Conservation (phyloP, 2,113 vertebrate genomes). For the Pyxicephalus adspersus region DNA sequence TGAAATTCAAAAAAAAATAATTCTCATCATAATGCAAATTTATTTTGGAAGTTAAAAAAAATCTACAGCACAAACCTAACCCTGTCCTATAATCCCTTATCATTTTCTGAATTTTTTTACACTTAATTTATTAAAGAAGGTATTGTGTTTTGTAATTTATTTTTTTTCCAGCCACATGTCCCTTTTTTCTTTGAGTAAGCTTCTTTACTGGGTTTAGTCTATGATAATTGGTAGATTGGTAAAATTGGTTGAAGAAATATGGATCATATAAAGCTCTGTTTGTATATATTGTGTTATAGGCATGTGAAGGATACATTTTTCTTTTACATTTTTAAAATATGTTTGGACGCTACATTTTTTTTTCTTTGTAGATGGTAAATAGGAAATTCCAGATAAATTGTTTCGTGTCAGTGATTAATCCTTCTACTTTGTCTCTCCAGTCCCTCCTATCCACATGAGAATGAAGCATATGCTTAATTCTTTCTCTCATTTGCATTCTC, state of each 20-base stretch:
- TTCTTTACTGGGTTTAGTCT: conserved; percentile 43
- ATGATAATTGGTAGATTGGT: conserved; percentile 3
- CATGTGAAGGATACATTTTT: conserved; percentile 39
- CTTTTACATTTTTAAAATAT: conserved; percentile 36
- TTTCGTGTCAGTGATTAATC: conserved; percentile 49
- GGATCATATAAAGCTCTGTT: conserved; percentile 32
- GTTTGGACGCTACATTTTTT: conserved; percentile 10
- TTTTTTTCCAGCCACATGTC: not conserved
- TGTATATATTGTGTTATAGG: conserved; percentile 56
- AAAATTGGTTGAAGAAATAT: not conserved
- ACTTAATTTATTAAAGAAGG: conserved; percentile 53
- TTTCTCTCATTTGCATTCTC: conserved; percentile 13
- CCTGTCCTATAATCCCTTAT: not conserved
- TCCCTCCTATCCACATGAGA: not conserved
- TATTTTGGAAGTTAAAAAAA: conserved; percentile 20
- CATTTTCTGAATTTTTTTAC: conserved; percentile 37
- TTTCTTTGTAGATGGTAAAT: conserved; percentile 43
- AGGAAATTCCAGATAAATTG: conserved; percentile 41
- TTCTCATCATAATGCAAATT: not conserved
- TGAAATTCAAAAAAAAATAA: too few relatives aligned
- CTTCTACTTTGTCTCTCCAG: conserved; percentile 44
- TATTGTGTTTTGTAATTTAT: conserved; percentile 50
- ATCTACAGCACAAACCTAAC: conserved; percentile 52
- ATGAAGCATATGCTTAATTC: conserved; percentile 21
- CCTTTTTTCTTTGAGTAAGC: not conserved